Evolutionary conservation across 2,797 vertebrate genomes (phyloP), one percentile per base, ranked within the genome.

Genomic region (Anguilla anguilla): DNA sequence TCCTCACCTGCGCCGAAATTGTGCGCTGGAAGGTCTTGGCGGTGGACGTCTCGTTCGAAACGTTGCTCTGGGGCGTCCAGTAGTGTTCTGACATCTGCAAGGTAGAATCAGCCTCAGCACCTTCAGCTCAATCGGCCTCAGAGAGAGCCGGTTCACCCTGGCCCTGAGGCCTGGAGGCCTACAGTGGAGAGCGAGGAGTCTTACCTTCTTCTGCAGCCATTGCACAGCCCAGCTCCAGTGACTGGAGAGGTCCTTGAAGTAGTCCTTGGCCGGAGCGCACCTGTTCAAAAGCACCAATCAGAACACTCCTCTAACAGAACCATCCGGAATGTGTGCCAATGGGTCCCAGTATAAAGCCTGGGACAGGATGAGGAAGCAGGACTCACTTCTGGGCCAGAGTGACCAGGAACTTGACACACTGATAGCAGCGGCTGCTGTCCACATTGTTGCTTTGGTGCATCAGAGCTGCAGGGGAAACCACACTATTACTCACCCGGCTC

Each of bases 181-280:
- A 39, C 51, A 35, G 85, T 7, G 17, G n/a, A 82, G 57, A 57
- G 19, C 1, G 49, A 22, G 15, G 13, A 31, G 22, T 1, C 92
- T 90, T 89, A 74, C 99, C 97, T 99, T 99, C 89, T 99, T 99
- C 92, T 99, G 99, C 5, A 99, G 95, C 99, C 99, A 99, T 94
- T 99, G 98, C 19, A 99, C 99, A 0, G 98, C 98, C 99, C 99
- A 99, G 85, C 98, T 99, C 98, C 98, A 99, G 90, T 99, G 98
- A 88, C 98, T 97, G 10, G 98, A 98, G 91, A 99, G 96, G 89
- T 99, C 99, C 92, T 99, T 99, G 94, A 99, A 99, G 93, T 99
- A 99, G 87, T 99, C 98, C 93, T 99, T 99, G 77, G 99, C 98
- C 88, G 97, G 97, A 90, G 96, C 91, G 92, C 98, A 99, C 95